Evolutionary conservation across 2,113 vertebrate genomes (phyloP).

Genomic region (Catagonus wagneri): DNA sequence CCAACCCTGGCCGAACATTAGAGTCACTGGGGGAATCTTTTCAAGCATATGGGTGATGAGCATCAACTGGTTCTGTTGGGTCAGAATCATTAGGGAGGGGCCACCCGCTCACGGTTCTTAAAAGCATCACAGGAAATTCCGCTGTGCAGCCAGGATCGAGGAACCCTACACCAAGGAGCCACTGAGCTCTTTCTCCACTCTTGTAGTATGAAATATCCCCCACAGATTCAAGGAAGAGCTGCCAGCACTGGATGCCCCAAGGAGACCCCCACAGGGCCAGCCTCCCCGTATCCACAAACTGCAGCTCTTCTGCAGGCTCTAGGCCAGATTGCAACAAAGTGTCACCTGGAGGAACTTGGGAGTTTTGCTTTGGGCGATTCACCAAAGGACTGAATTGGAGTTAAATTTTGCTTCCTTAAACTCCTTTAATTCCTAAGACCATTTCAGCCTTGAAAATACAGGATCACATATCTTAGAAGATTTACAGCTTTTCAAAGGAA

Average conservation of each 20-base stretch:
- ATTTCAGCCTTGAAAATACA: constrained; percentile 56
- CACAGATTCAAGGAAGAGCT: no score
- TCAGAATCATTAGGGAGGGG: not conserved
- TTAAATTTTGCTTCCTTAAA: constrained; percentile 39
- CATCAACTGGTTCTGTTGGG: not conserved
- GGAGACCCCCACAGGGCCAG: not conserved
- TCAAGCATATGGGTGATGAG: not conserved
- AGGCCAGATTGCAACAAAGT: not conserved
- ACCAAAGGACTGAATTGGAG: not conserved
- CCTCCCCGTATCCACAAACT: not conserved
- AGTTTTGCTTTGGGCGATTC: not conserved
- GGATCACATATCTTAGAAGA: constrained; percentile 37
- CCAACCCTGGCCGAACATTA: not conserved
- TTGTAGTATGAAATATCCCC: not conserved
- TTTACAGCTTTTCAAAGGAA: constrained; percentile 66
- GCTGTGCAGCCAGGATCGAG: not conserved
- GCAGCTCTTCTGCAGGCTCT: not conserved
- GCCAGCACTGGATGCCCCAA: rapidly evolving
- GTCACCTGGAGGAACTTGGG: not conserved
- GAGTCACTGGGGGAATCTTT: not conserved
- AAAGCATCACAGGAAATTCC: not conserved
- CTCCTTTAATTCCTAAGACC: not conserved
- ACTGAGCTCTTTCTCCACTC: not conserved
- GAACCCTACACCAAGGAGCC: not conserved
- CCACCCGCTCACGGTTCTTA: not conserved